Evolutionary conservation across 2,113 vertebrate genomes (phyloP), one percentile per base, ranked within the genome.

Genomic region (Xenotilapia flavipinnis): DNA sequence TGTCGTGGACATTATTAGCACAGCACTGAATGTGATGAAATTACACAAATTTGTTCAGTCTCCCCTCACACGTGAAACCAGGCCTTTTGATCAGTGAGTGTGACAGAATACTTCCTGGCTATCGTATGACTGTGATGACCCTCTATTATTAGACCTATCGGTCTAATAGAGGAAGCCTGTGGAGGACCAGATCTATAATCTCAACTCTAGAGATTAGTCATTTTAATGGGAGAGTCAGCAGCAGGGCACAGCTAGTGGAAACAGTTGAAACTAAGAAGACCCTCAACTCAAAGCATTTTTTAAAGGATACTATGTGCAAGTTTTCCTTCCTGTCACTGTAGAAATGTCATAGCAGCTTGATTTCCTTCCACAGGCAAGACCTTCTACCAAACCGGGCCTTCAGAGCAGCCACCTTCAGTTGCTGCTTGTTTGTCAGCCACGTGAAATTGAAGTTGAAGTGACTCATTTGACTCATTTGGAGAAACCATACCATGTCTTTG

Each of bases 81-180:
- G 79, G 49, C n/a, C 83, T 87, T 83, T 90, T 87, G 84, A 91
- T 73, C 70, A 82, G 60, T 14, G 36, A 60, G 58, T 54, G 56
- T 79, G 85, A 93, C 58, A 90, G 4, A 81, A 94, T 94, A 95
- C 91, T 95, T 95, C 95, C 95, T 94, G 95, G 81, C 42, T 93
- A 90, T 94, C 91, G 51, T 87, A 84, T 94, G 51, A 17, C 73
- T 8, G 53, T 90, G 86, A 87, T 38, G 80, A 92, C 82, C 87
- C 82, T 56, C 93, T 94, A 94, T 93, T 93, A 94, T 94, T 94
- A 95, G 92, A 87, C 65, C 77, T 79, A 92, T 88, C 55, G n/a
- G 33, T 68, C n/a, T 40, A 40, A 68, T 68, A 86, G 80, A 93
- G 80, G 86, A 94, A 88, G 90, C 77, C 88, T 83, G 62, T n/a